phyloP scores from a whole-genome alignment of 1,140 invertebrate species.

The Potamilus streckersoni region DNA sequence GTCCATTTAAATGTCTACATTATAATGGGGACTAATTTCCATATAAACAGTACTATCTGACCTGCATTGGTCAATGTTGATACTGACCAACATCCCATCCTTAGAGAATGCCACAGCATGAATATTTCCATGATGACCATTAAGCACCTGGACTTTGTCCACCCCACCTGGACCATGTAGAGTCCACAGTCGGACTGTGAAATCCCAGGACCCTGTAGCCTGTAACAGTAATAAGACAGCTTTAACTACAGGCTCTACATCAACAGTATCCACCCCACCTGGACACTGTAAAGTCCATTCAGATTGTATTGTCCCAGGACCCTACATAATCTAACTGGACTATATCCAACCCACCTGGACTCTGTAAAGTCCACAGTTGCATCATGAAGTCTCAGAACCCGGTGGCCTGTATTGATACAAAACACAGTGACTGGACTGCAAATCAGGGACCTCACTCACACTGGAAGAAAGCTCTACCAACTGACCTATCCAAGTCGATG shows the following conservation, averaged over 20 bases:
- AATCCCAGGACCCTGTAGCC: constrained; percentile 67
- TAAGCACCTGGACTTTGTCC: constrained; percentile 45
- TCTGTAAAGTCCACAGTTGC: too few species aligned
- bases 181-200: constrained; percentile 58
- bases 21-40: too few species aligned
- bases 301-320: constrained; percentile 3
- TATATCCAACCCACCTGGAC: too few species aligned
- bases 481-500: too few species aligned
- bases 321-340: constrained; percentile 14
- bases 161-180: constrained; percentile 21
- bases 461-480: too few species aligned
- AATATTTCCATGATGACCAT: constrained; percentile 62
- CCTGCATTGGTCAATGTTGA: not conserved
- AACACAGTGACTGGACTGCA: not conserved
- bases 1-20: too few species aligned
- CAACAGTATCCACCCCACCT: too few species aligned
- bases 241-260: not conserved
- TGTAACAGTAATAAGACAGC: constrained; percentile 27
- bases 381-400: constrained; percentile 36
- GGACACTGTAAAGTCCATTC: too few species aligned
- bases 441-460: too few species aligned
- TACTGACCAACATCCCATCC: constrained; percentile 62
- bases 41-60: too few species aligned
- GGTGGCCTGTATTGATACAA: constrained; percentile 51
- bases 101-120: constrained; percentile 63